Evolutionary conservation across 1,140 invertebrate genomes (phyloP).

Genomic region (Bombus confusus): DNA sequence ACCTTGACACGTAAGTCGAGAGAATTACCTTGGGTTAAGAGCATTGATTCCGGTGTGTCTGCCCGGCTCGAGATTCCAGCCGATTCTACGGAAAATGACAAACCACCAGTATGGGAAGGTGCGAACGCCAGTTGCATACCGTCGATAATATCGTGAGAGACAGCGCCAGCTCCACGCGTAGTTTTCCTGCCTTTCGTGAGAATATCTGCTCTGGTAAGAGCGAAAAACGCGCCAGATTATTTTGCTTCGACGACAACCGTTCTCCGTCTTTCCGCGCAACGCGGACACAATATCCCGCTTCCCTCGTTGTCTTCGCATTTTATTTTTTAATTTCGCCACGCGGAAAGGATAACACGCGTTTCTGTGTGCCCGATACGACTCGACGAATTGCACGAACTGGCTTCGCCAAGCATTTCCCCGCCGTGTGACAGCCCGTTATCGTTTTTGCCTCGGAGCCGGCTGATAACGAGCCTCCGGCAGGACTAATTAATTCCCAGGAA

Average conservation of each 20-base stretch:
- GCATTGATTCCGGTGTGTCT: no score
- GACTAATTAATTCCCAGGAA: slow-evolving; percentile 8
- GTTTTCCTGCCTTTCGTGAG: slow-evolving; percentile 35
- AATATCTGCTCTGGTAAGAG: slow-evolving; percentile 23
- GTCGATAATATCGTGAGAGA: slow-evolving; percentile 49
- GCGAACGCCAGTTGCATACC: slow-evolving; percentile 25
- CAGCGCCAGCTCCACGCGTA: not conserved
- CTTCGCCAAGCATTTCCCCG: not conserved
- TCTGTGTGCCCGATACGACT: not conserved
- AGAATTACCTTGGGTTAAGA: no score
- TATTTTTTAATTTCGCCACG: not conserved
- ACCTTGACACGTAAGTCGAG: no score
- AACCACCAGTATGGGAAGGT: slow-evolving; percentile 31
- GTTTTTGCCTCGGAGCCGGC: not conserved
- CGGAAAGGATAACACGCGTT: not conserved
- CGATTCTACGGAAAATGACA: slow-evolving; percentile 51
- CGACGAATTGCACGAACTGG: not conserved
- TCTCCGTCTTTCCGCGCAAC: not conserved
- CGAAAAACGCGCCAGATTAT: slow-evolving; percentile 36
- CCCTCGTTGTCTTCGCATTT: not conserved
- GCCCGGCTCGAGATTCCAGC: not conserved
- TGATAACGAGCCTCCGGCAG: slow-evolving; percentile 15
- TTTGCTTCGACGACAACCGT: not conserved
- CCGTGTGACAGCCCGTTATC: not conserved
- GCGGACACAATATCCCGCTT: not conserved